Evolutionary conservation across 1,140 invertebrate species (phyloP).

Genomic region (Euglossa dilemma): DNA sequence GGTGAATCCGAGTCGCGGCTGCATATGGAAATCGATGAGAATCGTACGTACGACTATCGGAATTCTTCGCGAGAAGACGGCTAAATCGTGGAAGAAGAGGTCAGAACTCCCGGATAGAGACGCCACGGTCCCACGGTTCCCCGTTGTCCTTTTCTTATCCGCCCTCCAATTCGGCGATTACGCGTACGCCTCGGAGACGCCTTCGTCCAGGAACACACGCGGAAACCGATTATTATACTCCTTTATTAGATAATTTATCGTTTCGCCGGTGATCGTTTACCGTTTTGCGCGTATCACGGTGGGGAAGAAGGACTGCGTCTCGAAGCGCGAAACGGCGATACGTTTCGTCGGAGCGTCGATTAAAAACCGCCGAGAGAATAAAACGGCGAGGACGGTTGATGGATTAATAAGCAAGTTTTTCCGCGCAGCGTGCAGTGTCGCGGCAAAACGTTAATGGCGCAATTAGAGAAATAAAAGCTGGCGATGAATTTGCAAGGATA

Average conservation of each 20-base stretch:
- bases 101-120: slow-evolving; percentile 3
- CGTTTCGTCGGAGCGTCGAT: slow-evolving; percentile 28
- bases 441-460: not conserved
- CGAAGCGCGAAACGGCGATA: not conserved
- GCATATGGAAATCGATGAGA: slow-evolving; percentile 48
- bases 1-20: slow-evolving; percentile 3
- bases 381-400: slow-evolving; percentile 14
- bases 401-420: slow-evolving; percentile 44
- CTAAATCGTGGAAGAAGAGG: slow-evolving; percentile 18
- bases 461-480: not conserved
- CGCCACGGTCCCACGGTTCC: not conserved
- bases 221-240: not conserved
- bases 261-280: not conserved
- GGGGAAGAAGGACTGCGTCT: not conserved
- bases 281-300: not conserved
- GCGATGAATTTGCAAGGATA: slow-evolving; percentile 12
- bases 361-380: not conserved
- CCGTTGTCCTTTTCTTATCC: not conserved
- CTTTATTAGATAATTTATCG: not conserved
- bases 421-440: not conserved
- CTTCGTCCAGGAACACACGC: not conserved
- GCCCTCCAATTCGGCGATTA: slow-evolving; percentile 14
- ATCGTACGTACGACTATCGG: slow-evolving; percentile 34
- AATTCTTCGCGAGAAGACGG: slow-evolving; percentile 8
- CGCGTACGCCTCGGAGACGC: not conserved